Base-by-base conservation (phyloP, 2,113 vertebrate genomes). In the Siniperca knerii region DNA sequence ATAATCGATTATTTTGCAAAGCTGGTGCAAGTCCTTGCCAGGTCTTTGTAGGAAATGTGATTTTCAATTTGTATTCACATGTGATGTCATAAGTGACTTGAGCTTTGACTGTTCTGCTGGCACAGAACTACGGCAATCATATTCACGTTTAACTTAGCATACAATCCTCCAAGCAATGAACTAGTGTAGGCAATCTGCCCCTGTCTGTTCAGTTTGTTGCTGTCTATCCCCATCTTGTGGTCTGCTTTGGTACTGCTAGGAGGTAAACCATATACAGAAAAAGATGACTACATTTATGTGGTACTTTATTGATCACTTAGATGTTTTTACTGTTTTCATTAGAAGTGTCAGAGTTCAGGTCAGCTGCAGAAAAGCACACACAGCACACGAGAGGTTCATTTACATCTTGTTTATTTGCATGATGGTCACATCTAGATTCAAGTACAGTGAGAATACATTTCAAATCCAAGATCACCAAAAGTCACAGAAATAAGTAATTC, bases 211-310 rank as follows among this genome's bases (percentile, higher is more conserved):
- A 15, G 81, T 90, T 42, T 78, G 60, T 88, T 82, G 87, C 62
- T 76, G 60, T 88, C 50, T 86, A 83, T 12, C 76, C 2, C 88
- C 93, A 92, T 91, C 94, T 89, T 64, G 79, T 95, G 95, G 92
- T n/a, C 7, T 16, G 3, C 2, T 8, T 8, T 58, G 60, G 79
- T 79, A 86, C n/a, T 87, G 70, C 81, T 35, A 10, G 0, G 1
- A 69, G 29, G 4, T 11, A 29, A 33, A 25, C 8, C 35, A 15
- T n/a, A 0, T 10, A 7, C 2, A 46, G 1, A 48, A 25, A 61
- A 2, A 20, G 8, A 25, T 33, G 55, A 15, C 2, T 7, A 42
- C 5, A 29, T 40, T 37, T 12, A 4, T 25, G 1, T 58, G 13
- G 4, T 52, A 16, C 15, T 48, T 68, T 48, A 46, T 4, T 35